phyloP scores from a whole-genome alignment of 1,140 invertebrate species.

The Pollicipes pollicipes region DNA sequence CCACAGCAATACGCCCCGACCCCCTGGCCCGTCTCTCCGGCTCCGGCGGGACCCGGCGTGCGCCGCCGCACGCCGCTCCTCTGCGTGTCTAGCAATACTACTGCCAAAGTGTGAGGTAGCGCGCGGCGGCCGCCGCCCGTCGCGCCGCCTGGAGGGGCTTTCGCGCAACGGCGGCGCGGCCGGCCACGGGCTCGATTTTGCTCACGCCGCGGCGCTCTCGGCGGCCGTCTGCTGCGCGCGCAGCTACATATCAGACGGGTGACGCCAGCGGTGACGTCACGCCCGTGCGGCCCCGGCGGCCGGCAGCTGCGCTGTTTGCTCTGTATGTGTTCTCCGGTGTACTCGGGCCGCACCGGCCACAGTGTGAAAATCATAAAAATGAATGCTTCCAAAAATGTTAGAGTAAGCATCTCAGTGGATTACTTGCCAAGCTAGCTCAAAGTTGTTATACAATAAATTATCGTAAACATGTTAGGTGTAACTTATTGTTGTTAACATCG shows the following conservation, averaged over 20 bases:
- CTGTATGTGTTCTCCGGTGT: background rate
- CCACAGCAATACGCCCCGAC: no score
- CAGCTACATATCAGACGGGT: background rate
- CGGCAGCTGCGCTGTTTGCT: background rate
- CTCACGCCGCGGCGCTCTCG: background rate
- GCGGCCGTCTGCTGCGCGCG: background rate
- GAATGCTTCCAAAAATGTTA: constrained; percentile 2
- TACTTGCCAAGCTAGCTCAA: constrained; percentile 1
- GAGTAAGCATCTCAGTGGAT: constrained; percentile 1
- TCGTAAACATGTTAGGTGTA: background rate
- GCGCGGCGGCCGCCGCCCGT: no score
- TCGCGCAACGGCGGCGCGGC: background rate
- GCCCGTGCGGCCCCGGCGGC: background rate
- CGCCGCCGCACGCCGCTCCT: background rate
- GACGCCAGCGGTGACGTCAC: background rate
- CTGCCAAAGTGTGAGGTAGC: background rate
- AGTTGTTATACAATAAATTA: constrained; percentile 2
- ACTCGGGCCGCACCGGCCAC: background rate
- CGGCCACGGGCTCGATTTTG: background rate
- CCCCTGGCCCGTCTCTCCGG: no score
- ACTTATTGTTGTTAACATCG: background rate
- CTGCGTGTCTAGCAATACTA: background rate
- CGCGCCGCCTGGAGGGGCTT: background rate
- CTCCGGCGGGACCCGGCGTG: no score
- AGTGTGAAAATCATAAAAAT: background rate